These are phyloP conservation scores for Siderastrea radians DNA, from an alignment of 92 coral and sea anemone species.

Conservation along the genomic window DNA sequence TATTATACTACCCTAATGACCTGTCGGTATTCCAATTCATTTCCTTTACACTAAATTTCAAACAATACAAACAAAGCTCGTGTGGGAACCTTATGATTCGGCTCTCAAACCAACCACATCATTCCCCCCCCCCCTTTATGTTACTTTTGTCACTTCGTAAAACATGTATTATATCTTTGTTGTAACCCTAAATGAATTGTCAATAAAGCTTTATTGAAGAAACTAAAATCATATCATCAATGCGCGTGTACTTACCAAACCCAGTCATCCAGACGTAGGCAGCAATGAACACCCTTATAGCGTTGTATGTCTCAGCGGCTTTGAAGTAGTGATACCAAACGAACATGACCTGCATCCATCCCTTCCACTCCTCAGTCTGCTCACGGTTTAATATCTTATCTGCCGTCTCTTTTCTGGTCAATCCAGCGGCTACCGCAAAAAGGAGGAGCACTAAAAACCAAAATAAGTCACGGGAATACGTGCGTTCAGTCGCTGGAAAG, in stretches of 20 bases:
- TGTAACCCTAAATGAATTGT: no score
- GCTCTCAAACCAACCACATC: no score
- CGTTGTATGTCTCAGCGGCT: conserved; percentile 90
- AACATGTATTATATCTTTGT: no score
- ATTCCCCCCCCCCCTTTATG: no score
- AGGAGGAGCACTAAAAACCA: conserved; percentile 72
- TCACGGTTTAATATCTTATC: conserved; percentile 79
- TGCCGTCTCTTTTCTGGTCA: conserved; percentile 69
- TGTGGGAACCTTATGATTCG: no score
- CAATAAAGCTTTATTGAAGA: no score
- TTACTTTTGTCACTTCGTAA: no score
- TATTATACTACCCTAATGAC: no score
- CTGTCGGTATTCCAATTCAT: no score
- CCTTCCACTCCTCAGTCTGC: conserved; percentile 96
- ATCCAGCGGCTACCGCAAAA: conserved; percentile 73
- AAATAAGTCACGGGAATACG: conserved; percentile 90
- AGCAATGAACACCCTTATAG: conserved; percentile 83
- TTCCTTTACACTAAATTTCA: no score
- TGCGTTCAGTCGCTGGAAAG: conserved; percentile 87
- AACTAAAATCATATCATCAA: no score
- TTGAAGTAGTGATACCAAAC: conserved; percentile 94
- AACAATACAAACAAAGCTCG: no score
- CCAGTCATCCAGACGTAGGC: conserved; percentile 98
- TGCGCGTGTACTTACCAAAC: conserved; percentile 64
- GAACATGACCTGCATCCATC: conserved; percentile 91